Evolutionary conservation across 2,888 invertebrate species (phyloP).

Genomic region (Cheilosia urbana): DNA sequence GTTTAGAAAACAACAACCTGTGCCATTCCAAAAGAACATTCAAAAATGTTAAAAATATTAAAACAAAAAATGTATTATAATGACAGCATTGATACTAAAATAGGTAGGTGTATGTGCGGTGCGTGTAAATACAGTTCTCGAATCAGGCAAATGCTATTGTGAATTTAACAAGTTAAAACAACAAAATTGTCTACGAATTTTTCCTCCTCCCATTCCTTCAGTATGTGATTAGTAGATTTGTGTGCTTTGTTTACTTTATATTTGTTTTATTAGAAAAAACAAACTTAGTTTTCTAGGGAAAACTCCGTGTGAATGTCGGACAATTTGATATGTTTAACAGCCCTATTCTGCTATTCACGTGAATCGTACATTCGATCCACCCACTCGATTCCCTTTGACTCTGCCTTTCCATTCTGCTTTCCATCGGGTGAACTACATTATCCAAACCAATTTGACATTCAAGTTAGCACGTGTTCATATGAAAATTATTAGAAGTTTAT

Average conservation of each 20-base stretch:
- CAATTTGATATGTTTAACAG: constrained; percentile 44
- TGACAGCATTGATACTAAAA: background rate
- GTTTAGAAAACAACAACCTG: constrained; percentile 51
- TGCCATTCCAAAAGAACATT: constrained; percentile 60
- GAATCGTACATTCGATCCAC: no score
- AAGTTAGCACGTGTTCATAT: no score
- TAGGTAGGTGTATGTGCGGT: constrained; percentile 36
- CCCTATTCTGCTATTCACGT: no score
- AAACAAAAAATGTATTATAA: no score
- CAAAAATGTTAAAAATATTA: constrained; percentile 26
- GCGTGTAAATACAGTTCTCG: constrained; percentile 61
- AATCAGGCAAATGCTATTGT: constrained; percentile 69
- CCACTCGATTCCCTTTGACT: no score
- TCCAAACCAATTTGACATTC: no score
- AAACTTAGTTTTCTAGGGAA: constrained; percentile 29
- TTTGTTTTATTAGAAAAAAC: constrained; percentile 3
- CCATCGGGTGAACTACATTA: no score
- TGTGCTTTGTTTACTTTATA: background rate
- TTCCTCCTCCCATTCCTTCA: constrained; percentile 3
- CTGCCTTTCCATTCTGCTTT: no score
- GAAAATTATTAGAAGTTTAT: no score
- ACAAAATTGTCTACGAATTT: constrained; percentile 30
- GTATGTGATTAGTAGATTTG: constrained; percentile 41
- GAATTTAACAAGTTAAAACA: constrained; percentile 39
- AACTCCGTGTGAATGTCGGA: constrained; percentile 35